Evolutionary conservation across 1,140 invertebrate genomes (phyloP).

Genomic region (Triops cancriformis): DNA sequence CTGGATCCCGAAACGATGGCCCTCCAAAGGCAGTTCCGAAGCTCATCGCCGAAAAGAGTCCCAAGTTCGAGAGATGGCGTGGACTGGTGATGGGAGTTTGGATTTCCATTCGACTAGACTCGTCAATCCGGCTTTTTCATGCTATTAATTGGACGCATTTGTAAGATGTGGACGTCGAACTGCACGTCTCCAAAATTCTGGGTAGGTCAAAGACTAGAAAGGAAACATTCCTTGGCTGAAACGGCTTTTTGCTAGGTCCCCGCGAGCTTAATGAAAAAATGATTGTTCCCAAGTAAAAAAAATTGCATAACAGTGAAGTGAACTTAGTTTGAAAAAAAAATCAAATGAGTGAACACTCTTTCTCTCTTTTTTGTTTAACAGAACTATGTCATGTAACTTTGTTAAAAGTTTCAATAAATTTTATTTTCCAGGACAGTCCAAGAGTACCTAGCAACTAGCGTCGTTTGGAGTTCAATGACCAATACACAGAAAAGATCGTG

Average conservation of each 20-base stretch:
- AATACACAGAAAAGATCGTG: too few species aligned
- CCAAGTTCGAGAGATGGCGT: constrained; percentile 87
- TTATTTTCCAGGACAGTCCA: too few species aligned
- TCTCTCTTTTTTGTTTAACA: too few species aligned
- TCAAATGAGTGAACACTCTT: too few species aligned
- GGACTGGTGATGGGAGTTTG: constrained; percentile 96
- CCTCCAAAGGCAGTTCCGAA: constrained; percentile 66
- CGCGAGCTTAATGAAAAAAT: too few species aligned
- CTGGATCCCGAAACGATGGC: constrained; percentile 64
- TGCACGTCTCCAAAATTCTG: constrained; percentile 97
- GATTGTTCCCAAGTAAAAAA: too few species aligned
- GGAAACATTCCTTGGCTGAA: neutral
- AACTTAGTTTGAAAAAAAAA: too few species aligned
- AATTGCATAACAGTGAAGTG: too few species aligned
- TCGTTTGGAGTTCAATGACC: too few species aligned
- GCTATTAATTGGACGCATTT: constrained; percentile 93
- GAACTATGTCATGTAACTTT: too few species aligned
- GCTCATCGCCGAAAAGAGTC: constrained; percentile 96
- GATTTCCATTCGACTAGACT: constrained; percentile 91
- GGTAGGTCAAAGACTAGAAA: constrained; percentile 52
- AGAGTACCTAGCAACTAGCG: too few species aligned
- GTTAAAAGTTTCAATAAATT: too few species aligned
- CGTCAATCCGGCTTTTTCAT: constrained; percentile 88
- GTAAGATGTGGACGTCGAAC: constrained; percentile 97
- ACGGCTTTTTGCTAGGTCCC: constrained; percentile 52